Evolutionary conservation across 1,140 invertebrate species (phyloP).

Genomic region (Papilio aristodemus): DNA sequence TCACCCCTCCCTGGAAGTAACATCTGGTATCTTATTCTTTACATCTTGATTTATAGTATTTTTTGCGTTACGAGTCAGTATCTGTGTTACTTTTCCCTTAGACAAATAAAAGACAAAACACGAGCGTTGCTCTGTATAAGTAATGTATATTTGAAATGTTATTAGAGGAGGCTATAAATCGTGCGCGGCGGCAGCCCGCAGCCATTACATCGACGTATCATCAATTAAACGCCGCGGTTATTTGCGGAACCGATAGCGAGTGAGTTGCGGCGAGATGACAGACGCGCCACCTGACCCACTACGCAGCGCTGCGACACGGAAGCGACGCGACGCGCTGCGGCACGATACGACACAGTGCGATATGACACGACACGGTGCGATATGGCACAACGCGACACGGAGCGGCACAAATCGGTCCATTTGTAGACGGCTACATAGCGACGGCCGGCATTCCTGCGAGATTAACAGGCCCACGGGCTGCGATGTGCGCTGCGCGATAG

Average conservation of each 20-base stretch:
- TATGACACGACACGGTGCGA: background rate
- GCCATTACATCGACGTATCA: constrained; percentile 18
- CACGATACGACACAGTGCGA: background rate
- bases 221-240: constrained; percentile 12
- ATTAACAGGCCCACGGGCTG: background rate
- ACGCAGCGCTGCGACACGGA: constrained; percentile 16
- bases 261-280: background rate
- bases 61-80: background rate
- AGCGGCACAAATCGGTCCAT: background rate
- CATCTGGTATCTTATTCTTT: background rate
- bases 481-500: constrained; percentile 12
- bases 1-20: no score
- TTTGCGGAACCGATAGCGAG: background rate
- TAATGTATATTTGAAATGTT: background rate
- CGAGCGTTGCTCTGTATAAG: background rate
- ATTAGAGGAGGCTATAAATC: constrained; percentile 23
- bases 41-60: background rate
- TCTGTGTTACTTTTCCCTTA: background rate
- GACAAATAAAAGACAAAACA: background rate
- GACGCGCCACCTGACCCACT: background rate
- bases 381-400: background rate
- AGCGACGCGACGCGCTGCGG: constrained; percentile 30
- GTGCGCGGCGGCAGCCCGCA: background rate
- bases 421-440: background rate
- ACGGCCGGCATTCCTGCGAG: background rate